Conservation (phyloP, 2,888 invertebrate genomes). For the Crematogaster levior region DNA sequence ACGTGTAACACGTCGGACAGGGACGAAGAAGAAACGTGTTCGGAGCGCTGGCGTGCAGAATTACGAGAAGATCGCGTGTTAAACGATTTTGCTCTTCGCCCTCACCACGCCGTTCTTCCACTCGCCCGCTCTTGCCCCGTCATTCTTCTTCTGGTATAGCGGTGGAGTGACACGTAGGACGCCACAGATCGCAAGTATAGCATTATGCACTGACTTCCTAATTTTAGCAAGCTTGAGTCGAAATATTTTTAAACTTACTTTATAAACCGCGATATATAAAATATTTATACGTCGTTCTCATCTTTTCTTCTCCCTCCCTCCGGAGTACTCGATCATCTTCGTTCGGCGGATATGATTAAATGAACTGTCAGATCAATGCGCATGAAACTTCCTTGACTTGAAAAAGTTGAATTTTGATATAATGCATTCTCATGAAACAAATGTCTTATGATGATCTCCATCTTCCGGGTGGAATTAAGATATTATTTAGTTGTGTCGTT, state of each 20-base stretch:
- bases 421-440: not conserved
- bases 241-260: constrained; percentile 9
- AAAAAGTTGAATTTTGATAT: not conserved
- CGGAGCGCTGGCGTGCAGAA: constrained; percentile 77
- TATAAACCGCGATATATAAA: constrained; percentile 7
- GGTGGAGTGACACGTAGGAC: constrained; percentile 30
- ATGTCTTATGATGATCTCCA: not conserved
- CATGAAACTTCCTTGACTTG: not conserved
- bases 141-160: constrained; percentile 2
- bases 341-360: not conserved
- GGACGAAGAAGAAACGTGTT: constrained; percentile 73
- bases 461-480: not conserved
- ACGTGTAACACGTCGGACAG: constrained; percentile 71
- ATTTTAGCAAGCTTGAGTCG: constrained; percentile 9
- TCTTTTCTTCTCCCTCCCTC: too few relatives aligned
- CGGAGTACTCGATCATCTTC: not conserved
- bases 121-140: constrained; percentile 6
- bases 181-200: constrained; percentile 59
- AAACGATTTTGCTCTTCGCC: constrained; percentile 80
- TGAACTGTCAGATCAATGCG: not conserved
- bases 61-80: constrained; percentile 84
- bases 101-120: constrained; percentile 51
- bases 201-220: constrained; percentile 62
- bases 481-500: not conserved
- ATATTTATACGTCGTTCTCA: not conserved